These are phyloP conservation scores for Saccostrea echinata DNA, from an alignment of 1,140 invertebrate species.

Conservation along the genomic window DNA sequence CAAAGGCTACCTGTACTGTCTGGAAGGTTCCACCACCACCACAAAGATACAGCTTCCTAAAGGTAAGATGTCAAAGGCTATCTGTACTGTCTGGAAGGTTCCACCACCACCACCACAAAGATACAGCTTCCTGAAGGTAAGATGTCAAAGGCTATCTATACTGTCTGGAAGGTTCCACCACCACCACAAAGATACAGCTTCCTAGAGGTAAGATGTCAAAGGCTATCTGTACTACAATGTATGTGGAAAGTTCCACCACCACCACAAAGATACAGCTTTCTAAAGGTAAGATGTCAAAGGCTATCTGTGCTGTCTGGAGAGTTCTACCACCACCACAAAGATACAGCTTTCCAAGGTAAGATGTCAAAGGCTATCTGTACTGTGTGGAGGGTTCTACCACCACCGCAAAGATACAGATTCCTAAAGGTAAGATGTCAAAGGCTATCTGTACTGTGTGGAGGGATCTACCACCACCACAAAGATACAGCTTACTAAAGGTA, in stretches of 20 bases:
- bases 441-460: slow-evolving; percentile 75
- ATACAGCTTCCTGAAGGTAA: slow-evolving; percentile 74
- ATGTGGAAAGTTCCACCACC: slow-evolving; percentile 72
- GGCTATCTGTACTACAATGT: slow-evolving; percentile 74
- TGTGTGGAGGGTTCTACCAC: too few relatives aligned
- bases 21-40: slow-evolving; percentile 74
- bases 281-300: slow-evolving; percentile 77
- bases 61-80: slow-evolving; percentile 77
- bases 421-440: slow-evolving; percentile 72
- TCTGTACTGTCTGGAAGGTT: slow-evolving; percentile 75
- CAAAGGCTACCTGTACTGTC: slow-evolving; percentile 73
- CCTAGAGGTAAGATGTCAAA: slow-evolving; percentile 78
- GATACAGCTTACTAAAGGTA: slow-evolving; percentile 75
- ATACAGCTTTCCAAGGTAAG: slow-evolving; percentile 73
- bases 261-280: slow-evolving; percentile 75
- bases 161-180: slow-evolving; percentile 71
- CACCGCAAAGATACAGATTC: slow-evolving; percentile 74
- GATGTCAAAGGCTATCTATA: slow-evolving; percentile 77
- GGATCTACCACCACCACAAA: slow-evolving; percentile 74
- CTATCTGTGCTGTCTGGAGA: slow-evolving; percentile 75
- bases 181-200: slow-evolving; percentile 74
- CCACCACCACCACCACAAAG: slow-evolving; percentile 73
- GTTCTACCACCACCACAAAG: slow-evolving; percentile 73
- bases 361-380: slow-evolving; percentile 55
- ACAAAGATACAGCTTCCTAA: slow-evolving; percentile 76